Evolutionary conservation across 1,140 invertebrate species (phyloP), one percentile per base, ranked within the genome.

Genomic region (Lasaia peninsularis): DNA sequence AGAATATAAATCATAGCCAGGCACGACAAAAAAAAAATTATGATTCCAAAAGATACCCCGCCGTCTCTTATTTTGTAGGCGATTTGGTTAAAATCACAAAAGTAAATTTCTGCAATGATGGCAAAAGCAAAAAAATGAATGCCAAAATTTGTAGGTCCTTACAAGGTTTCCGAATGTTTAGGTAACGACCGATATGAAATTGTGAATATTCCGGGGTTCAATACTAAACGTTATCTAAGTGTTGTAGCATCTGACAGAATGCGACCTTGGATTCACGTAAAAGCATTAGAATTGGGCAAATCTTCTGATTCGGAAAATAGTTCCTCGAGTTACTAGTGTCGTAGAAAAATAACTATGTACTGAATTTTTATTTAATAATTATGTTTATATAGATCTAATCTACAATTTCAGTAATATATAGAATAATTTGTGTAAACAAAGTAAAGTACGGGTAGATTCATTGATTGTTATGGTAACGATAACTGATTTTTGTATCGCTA

Each of bases 111-210:
- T 2, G 52, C 53, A 69, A 72, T 51, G 28, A 69, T 0, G 56
- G 59, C 0, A 63, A 67, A 11, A 69, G 64, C 49, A 63, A 34
- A 11, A 68, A 71, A 24, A 56, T 71, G n/a, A 3, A 9, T 66
- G 18, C 56, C 65, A 6, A 68, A 68, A 56, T 72, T 64, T 37
- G 31, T 72, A 2, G 69, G 66, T 10, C 70, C 67, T 1, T 72
- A 54, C 31, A 72, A 59, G 51, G 33, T 72, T 12, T 12, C 20
- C 1, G 7, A 67, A 54, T 33, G 14, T n/a, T 52, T 73, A 50
- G 64, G 62, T 10, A 69, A 73, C 18, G 68, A 71, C 52, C 12
- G 64, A 2, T 71, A 67, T 50, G 50, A 33, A 56, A 50, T 71
- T 21, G 12, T 52, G 4, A 50, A 62, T 35, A 33, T 63, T 18